Percentiles rank a stretch among this genome's conserved stretches.
These are phyloP conservation scores for Phyllostomus discolor DNA, from an alignment of 2,113 vertebrate species.

Conservation along the genomic window DNA sequence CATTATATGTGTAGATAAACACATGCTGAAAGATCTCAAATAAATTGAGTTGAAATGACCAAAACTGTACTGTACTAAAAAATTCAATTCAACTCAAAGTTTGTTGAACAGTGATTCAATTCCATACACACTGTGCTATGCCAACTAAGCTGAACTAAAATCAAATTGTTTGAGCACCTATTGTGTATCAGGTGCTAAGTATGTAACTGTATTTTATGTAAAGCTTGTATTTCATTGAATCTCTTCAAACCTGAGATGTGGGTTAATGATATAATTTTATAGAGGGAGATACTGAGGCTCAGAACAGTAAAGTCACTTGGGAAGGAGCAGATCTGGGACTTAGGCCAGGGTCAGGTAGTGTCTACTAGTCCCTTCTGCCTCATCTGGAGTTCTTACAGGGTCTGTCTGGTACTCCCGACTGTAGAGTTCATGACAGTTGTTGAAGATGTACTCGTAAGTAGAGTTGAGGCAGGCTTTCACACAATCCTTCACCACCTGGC, in stretches of 20 bases:
- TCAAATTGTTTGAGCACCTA: neutral
- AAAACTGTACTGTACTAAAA: neutral
- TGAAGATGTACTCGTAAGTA: conserved; percentile 98
- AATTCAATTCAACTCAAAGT: neutral
- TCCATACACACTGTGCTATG: neutral
- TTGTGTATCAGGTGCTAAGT: neutral
- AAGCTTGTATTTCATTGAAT: neutral
- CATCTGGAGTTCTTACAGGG: conserved; percentile 80
- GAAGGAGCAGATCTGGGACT: neutral
- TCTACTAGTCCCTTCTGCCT: neutral
- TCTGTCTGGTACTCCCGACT: conserved; percentile 97
- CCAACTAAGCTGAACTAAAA: neutral
- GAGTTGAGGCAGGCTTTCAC: conserved; percentile 99
- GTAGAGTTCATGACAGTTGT: conserved; percentile 97
- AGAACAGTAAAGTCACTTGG: neutral
- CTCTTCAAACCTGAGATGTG: neutral
- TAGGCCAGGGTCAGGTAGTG: neutral
- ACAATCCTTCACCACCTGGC: conserved; percentile 97
- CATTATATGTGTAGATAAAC: neutral
- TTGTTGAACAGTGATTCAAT: neutral
- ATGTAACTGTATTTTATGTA: neutral
- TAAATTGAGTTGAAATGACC: neutral
- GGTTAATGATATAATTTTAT: neutral
- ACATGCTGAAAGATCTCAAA: neutral
- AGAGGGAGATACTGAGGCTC: neutral